A percentile compares a stretch with the other conserved stretches of the same genome.
phyloP scores from a whole-genome alignment of 1,140 invertebrate species.

The Solenopsis invicta region DNA sequence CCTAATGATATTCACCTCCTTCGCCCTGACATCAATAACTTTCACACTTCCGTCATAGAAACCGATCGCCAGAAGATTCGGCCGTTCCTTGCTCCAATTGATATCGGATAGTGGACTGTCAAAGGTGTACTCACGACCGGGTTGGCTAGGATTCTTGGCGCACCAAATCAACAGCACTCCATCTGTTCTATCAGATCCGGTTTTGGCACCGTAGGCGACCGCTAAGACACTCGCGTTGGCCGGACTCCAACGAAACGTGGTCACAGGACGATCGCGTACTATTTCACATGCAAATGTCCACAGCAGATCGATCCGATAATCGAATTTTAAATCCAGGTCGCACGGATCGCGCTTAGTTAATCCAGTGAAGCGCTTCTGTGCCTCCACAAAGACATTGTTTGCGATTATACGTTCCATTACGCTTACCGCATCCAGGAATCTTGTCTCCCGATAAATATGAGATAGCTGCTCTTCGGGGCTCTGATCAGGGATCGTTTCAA shows the following conservation, averaged over 20 bases:
- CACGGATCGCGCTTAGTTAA: slow-evolving; percentile 88
- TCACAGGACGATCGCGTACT: slow-evolving; percentile 86
- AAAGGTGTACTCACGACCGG: slow-evolving; percentile 91
- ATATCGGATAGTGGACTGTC: slow-evolving; percentile 91
- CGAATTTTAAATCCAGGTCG: slow-evolving; percentile 88
- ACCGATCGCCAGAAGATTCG: slow-evolving; percentile 92
- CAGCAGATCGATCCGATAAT: slow-evolving; percentile 89
- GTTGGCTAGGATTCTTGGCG: slow-evolving; percentile 95
- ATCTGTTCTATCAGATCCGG: slow-evolving; percentile 85
- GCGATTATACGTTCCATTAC: slow-evolving; percentile 90
- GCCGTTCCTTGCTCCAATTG: slow-evolving; percentile 90
- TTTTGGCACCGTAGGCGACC: slow-evolving; percentile 90
- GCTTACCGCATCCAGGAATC: slow-evolving; percentile 89
- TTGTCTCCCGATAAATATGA: slow-evolving; percentile 82
- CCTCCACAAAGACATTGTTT: slow-evolving; percentile 88
- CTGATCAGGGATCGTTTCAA: not conserved
- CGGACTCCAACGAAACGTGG: slow-evolving; percentile 89
- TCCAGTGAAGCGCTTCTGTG: slow-evolving; percentile 90
- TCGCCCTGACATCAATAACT: slow-evolving; percentile 90
- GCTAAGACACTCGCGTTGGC: slow-evolving; percentile 90
- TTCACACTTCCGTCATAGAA: slow-evolving; percentile 93
- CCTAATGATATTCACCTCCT: slow-evolving; percentile 86
- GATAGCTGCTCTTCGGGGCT: slow-evolving; percentile 78
- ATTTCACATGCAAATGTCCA: slow-evolving; percentile 89
- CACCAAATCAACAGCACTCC: slow-evolving; percentile 94